Percentiles rank a stretch among this genome's conserved stretches.
Evolutionary conservation across 2,888 invertebrate species (phyloP).

Genomic region (Phytoseiulus persimilis): DNA sequence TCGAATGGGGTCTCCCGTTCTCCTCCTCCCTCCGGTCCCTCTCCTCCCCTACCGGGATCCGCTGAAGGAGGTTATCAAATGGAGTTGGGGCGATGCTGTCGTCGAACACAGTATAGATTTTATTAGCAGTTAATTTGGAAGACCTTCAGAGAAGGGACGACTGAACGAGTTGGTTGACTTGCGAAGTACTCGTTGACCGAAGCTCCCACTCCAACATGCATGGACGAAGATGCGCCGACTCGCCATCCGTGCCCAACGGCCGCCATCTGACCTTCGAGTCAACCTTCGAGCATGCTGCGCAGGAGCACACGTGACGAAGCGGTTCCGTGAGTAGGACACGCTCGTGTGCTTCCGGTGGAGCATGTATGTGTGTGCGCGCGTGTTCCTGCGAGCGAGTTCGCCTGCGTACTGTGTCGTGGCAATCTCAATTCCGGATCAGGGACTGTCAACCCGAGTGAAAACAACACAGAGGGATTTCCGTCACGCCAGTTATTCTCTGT

Average conservation of each 20-base stretch:
- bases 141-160: not conserved
- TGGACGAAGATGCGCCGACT: not conserved
- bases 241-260: not conserved
- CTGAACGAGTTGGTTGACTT: not conserved
- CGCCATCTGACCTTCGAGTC: not conserved
- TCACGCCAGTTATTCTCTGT: not conserved
- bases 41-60: not conserved
- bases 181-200: not conserved
- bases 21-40: not conserved
- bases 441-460: not conserved
- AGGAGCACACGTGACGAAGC: not conserved
- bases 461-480: not conserved
- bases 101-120: not conserved
- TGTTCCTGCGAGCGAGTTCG: not conserved
- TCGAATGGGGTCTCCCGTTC: not conserved
- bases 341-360: not conserved
- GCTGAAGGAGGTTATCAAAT: not conserved
- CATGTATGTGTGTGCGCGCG: not conserved
- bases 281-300: not conserved
- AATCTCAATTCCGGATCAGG: not conserved
- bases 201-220: not conserved
- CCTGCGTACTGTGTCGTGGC: not conserved
- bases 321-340: conserved; percentile 5
- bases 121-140: not conserved
- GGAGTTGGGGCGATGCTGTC: not conserved